Base-by-base conservation (phyloP, 2,797 vertebrate genomes). In the Myripristis murdjan region DNA sequence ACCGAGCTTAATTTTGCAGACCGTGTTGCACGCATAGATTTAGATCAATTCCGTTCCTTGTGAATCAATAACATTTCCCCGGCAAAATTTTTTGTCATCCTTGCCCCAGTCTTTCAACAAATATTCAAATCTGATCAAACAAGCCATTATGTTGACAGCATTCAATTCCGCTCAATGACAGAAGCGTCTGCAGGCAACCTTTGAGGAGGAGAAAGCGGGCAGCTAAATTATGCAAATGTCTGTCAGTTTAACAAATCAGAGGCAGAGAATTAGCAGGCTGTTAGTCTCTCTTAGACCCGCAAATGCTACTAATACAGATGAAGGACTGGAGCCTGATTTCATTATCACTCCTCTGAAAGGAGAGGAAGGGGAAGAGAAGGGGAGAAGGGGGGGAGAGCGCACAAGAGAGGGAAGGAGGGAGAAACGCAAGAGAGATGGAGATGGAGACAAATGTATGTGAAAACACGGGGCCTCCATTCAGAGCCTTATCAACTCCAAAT, bases 161-260 rank as follows among this genome's bases (percentile, higher is more conserved):
- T 86, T 87, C 75, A 55, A 63, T 83, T 84, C 58, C 47, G 51
- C 77, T 84, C 80, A 73, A 64, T 70, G 76, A 76, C 73, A 85
- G 70, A 72, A 47, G 63, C 74, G 53, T 84, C 78, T 82, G 79
- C 68, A 55, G 82, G 82, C 84, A 82, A 83, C 87, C 81, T 88
- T 82, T 79, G 76, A 87, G 79, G 78, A 82, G 78, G 58, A 82
- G 84, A 74, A 87, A 79, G 84, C 72, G 55, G 76, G 70, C 71
- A 44, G 74, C 74, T 73, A 85, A 86, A 90, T 88, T 86, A 92
- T 91, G 89, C 89, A 91, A 91, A 93, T 89, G 64, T 67, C 76
- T 84, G 85, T 90, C 89, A 86, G 85, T 92, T 89, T 89, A 89
- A 84, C 81, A 58, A 90, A 92, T 91, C 88, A 88, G 86, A 89